Percentiles rank a stretch among this genome's conserved stretches.
These are phyloP conservation scores for Ceriagrion tenellum DNA, from an alignment of 2,888 invertebrate species.

Conservation along the genomic window DNA sequence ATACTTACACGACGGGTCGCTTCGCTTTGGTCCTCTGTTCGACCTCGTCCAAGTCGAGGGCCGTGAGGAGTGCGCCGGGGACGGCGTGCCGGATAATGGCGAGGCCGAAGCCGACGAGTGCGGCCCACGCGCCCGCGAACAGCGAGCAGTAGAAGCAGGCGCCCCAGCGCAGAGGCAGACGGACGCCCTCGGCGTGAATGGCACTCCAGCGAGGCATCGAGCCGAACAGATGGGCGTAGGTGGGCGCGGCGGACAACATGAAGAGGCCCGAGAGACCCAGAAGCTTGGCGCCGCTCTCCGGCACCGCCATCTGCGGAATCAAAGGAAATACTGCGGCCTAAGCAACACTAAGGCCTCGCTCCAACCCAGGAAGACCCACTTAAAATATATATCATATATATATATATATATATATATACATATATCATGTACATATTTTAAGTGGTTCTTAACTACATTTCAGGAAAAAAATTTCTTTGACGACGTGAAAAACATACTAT, in stretches of 20 bases:
- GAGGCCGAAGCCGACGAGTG: neutral
- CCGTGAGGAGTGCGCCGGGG: neutral
- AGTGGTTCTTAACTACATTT: no score
- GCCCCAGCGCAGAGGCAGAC: neutral
- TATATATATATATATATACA: no score
- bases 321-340: no score
- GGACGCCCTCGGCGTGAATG: neutral
- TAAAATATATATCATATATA: no score
- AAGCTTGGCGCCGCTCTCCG: neutral
- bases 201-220: no score
- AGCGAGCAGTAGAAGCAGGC: conserved; percentile 14
- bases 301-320: neutral
- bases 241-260: neutral
- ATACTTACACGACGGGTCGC: neutral
- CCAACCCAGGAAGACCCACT: no score
- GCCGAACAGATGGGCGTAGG: neutral
- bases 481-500: no score
- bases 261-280: neutral
- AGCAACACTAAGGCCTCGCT: no score
- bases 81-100: neutral
- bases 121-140: neutral
- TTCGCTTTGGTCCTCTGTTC: neutral
- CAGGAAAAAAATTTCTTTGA: no score
- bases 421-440: no score
- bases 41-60: neutral